Base-by-base conservation (phyloP, 2,888 invertebrate species). In the Selenia dentaria region DNA sequence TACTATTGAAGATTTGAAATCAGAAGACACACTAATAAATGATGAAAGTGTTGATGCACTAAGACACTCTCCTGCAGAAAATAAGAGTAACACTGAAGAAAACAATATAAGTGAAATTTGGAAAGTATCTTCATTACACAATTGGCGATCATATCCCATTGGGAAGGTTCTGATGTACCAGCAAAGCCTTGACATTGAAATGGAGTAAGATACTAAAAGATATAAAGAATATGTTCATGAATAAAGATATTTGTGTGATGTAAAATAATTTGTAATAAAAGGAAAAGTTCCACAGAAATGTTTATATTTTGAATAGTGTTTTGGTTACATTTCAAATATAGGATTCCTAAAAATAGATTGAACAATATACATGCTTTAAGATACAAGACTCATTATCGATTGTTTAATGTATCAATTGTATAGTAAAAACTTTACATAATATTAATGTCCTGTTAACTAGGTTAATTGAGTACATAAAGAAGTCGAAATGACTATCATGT, bases 271-370 rank as follows among this genome's bases (percentile, higher is more conserved):
- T 6, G 4, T 2, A 18, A 18, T 8, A 8, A 22, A 58, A 47
- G 36, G 39, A 54, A 41, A 46, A 42, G 56, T 61, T 77, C 71
- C 81, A 84, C 84, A 86, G 83, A 83, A 85, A 81, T 59, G 54
- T 54, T 84, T 74, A 78, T 83, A 83, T 77, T 84, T 86, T 89
- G 87, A 86, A 90, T 89, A 89, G 81, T 82, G 83, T 87, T 90
- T 88, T 88, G 90, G 88, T 90, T 89, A 89, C 83, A 89, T 82
- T 87, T 83, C 75, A 79, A 48, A 81, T 77, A 81, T 86, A 86
- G 74, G 63, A 54, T 57, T 37, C 80, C 84, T 87, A 85, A 82
- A 77, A 83, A 82, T 85, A 86, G 79, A 64, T 75, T 75, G 79
- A 85, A 85, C 81, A 88, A 86, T 86, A 87, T 88, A 88, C 85